phyloP scores from a whole-genome alignment of 2,113 vertebrate genomes.

The Gopherus evgoodei region DNA sequence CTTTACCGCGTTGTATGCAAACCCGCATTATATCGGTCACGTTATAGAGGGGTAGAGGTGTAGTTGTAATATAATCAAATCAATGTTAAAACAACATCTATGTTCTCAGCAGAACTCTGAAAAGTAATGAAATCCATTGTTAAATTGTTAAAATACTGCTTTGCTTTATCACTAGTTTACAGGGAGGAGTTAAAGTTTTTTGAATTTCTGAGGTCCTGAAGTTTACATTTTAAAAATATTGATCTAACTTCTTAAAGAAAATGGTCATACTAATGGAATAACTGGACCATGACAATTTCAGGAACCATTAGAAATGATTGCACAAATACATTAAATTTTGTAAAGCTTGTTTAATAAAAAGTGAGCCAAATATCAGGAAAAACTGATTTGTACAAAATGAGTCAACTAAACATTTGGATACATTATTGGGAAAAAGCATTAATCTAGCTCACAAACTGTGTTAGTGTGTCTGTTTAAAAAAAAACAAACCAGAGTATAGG shows the following conservation, averaged over 20 bases:
- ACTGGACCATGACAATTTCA: not conserved
- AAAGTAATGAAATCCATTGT: not conserved
- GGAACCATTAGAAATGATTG: not conserved
- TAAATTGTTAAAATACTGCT: not conserved
- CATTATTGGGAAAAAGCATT: not conserved
- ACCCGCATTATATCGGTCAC: too few relatives aligned
- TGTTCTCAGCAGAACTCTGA: not conserved
- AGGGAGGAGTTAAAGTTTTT: not conserved
- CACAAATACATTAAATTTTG: not conserved
- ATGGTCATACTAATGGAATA: not conserved
- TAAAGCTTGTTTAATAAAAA: not conserved
- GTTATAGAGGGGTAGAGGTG: too few relatives aligned
- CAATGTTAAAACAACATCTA: not conserved
- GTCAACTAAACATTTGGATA: not conserved
- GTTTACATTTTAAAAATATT: not conserved
- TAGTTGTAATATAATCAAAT: constrained; percentile 27
- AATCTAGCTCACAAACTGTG: not conserved
- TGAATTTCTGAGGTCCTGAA: not conserved
- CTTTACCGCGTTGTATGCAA: too few relatives aligned
- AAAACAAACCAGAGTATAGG: not conserved
- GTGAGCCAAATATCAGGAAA: not conserved
- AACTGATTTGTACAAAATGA: not conserved
- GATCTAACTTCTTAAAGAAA: not conserved
- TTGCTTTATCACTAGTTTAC: not conserved
- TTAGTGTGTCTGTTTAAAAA: not conserved